phyloP scores from a whole-genome alignment of 2,113 vertebrate species.

The Struthidea cinerea region DNA sequence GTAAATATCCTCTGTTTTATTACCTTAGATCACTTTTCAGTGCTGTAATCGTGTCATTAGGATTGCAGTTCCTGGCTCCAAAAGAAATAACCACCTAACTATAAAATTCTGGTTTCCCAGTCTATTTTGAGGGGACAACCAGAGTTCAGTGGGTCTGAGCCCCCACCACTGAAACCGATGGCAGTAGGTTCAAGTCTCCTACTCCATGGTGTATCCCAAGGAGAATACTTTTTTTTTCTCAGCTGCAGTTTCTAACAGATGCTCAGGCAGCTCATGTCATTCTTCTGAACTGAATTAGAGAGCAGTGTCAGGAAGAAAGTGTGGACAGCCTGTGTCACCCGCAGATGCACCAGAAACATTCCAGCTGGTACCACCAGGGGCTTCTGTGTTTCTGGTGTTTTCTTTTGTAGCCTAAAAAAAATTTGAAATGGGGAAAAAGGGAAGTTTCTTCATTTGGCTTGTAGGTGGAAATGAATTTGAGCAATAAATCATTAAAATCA shows the following conservation, averaged over 20 bases:
- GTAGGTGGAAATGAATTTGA: neutral
- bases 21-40: slow-evolving; percentile 36
- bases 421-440: neutral
- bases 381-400: neutral
- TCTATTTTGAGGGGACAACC: neutral
- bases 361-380: neutral
- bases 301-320: neutral
- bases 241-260: neutral
- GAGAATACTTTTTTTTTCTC: neutral
- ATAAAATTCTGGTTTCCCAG: neutral
- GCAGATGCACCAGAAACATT: neutral
- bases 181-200: neutral
- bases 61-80: neutral
- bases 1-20: slow-evolving; percentile 46
- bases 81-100: slow-evolving; percentile 2
- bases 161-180: neutral
- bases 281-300: neutral
- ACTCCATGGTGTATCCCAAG: neutral
- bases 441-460: neutral
- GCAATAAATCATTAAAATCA: neutral
- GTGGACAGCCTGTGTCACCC: neutral
- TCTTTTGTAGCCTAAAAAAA: neutral
- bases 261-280: neutral
- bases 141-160: neutral
- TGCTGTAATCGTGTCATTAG: slow-evolving; percentile 18